Evolutionary conservation across 2,797 vertebrate genomes (phyloP), one percentile per base, ranked within the genome.

Genomic region (Gallinago stenura): DNA sequence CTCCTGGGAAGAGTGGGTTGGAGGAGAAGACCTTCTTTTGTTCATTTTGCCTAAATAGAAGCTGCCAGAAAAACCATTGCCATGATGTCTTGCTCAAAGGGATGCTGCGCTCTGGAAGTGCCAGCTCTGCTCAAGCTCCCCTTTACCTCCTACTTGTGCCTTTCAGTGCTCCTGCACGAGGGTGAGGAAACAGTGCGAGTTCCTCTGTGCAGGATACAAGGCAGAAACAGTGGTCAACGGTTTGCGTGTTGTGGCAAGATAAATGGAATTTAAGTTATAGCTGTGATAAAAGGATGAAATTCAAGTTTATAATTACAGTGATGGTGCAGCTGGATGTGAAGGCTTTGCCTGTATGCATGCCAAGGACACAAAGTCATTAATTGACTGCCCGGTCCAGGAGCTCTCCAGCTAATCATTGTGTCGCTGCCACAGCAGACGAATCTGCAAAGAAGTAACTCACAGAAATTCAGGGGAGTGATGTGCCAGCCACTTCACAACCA

Each of bases 181-280:
- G 57, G 25, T 46, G 25, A 81, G 45, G 51, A 79, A 82, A 71
- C 2, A 48, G 6, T 1, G 2, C 61, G 6, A 31, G 31, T 25
- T 78, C 39, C 33, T 65, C 22, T 57, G 13, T 21, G 8, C 37
- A 57, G 46, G 24, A 60, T 46, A 12, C 24, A 30, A 71, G 48
- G 24, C 35, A 68, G 48, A 82, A 93, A 79, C 15, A 30, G 15
- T 2, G 10, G 15, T 33, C 33, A 30, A 4, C 0, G 0, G n/a
- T 68, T 71, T 7, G 5, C n/a, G 10, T 68, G 21, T 9, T 81
- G 57, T 30, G 16, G 21, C 46, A 28, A 75, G 68, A 66, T 35
- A 12, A 50, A 70, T 35, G 15, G 3, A 45, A 31, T 73, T 70
- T 19, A 22, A 81, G 13, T 51, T 70, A 66, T 1, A 58, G 12